These are phyloP conservation scores for Spermophilus dauricus DNA, from an alignment of 2,113 vertebrate species.

Conservation along the genomic window DNA sequence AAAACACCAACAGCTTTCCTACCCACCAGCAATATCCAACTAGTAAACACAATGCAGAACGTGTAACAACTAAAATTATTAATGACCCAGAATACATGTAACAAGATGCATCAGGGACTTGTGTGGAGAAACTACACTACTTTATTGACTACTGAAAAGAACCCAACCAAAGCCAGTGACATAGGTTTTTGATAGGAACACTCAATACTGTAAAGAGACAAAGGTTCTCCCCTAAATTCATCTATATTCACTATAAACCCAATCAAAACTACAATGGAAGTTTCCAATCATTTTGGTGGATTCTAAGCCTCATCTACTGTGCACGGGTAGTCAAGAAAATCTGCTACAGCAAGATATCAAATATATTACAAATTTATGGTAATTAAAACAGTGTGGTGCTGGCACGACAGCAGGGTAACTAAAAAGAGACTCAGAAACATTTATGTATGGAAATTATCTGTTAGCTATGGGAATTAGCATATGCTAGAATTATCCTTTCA, in stretches of 20 bases:
- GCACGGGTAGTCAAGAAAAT: background rate
- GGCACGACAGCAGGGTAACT: background rate
- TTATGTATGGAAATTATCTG: background rate
- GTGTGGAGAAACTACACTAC: background rate
- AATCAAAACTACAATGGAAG: background rate
- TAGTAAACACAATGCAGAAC: background rate
- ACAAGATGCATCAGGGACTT: background rate
- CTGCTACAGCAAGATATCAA: background rate
- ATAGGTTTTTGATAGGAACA: background rate
- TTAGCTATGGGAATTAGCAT: background rate
- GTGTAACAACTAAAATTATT: background rate
- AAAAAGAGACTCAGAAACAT: constrained; percentile 14
- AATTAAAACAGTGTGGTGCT: constrained; percentile 37
- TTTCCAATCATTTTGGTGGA: background rate
- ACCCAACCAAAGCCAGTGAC: background rate
- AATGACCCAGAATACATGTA: background rate
- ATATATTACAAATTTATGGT: constrained; percentile 44
- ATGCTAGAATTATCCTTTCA: background rate
- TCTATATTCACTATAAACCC: too few relatives aligned
- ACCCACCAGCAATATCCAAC: background rate
- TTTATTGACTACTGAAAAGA: background rate
- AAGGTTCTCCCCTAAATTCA: background rate
- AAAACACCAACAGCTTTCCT: background rate
- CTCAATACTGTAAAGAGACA: background rate
- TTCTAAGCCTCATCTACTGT: background rate